These are phyloP conservation scores for Hirundo rustica DNA, from an alignment of 2,797 vertebrate genomes.

Conservation along the genomic window DNA sequence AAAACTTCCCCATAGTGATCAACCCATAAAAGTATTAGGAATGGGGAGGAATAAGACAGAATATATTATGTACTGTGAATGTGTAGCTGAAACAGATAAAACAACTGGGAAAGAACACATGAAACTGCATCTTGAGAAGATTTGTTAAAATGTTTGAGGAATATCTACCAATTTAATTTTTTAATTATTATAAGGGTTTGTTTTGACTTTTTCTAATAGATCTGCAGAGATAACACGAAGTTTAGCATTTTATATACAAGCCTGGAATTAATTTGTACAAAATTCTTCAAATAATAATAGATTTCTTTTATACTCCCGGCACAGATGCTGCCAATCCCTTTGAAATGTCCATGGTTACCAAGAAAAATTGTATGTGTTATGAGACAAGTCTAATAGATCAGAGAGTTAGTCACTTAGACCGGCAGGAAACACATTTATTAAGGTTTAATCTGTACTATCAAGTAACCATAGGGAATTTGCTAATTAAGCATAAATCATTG, in stretches of 20 bases:
- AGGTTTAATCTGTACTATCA: slow-evolving; percentile 63
- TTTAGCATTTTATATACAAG: slow-evolving; percentile 15
- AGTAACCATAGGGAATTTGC: slow-evolving; percentile 26
- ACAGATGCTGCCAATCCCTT: slow-evolving; percentile 46
- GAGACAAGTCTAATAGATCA: slow-evolving; percentile 56
- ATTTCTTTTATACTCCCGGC: slow-evolving; percentile 45
- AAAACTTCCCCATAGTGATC: slow-evolving; percentile 34
- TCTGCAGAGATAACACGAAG: slow-evolving; percentile 13
- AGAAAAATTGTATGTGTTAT: slow-evolving; percentile 58
- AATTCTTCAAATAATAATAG: slow-evolving; percentile 23
- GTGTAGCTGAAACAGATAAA: slow-evolving; percentile 41
- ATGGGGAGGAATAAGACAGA: neutral
- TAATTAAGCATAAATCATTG: slow-evolving; percentile 69
- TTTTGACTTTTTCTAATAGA: slow-evolving; percentile 16
- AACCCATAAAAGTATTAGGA: neutral
- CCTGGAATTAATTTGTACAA: slow-evolving; percentile 54
- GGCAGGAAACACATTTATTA: slow-evolving; percentile 68
- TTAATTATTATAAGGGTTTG: slow-evolving; percentile 5
- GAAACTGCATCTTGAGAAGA: slow-evolving; percentile 1
- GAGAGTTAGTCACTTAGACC: slow-evolving; percentile 56
- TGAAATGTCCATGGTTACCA: slow-evolving; percentile 53
- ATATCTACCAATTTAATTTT: slow-evolving; percentile 55
- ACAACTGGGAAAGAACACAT: slow-evolving; percentile 33
- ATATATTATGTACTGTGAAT: slow-evolving; percentile 11
- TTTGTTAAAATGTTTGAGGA: slow-evolving; percentile 21